Evolutionary conservation across 2,888 invertebrate species (phyloP), one percentile per base, ranked within the genome.

Genomic region (Tachystola acroxantha): DNA sequence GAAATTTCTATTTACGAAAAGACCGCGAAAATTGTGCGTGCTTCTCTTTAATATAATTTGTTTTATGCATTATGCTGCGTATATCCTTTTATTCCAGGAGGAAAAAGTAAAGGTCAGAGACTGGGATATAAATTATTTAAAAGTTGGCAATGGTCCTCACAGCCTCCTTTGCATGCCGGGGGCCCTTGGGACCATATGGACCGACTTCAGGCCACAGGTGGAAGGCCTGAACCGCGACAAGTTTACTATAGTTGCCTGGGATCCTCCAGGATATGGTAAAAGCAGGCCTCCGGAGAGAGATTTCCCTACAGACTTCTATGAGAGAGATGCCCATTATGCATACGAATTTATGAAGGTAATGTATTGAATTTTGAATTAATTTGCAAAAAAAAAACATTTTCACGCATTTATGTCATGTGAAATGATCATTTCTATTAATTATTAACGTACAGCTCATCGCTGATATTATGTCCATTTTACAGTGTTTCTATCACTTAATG

Each of bases 221-320:
- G 90, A 92, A 51, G 86, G 91, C 39, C 75, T 94, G 24, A 82
- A 92, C 60, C 75, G 69, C 43, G 73, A 88, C 2, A 89, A 90
- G 57, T 90, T 92, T 47, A 92, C 91, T 1, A 48, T 93, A 16
- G 70, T 93, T 7, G 93, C 90, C 0, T 94, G 93, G 93, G 96
- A 97, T 73, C 96, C 96, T 0, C 93, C 94, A 0, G 96, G 96
- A 0, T 96, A 95, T 79, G 96, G 96, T 1, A 90, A 91, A 42
- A 96, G 95, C 41, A 88, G 92, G 44, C 96, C 96, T 0, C 95
- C 95, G 0, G 80, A 90, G 16, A 88, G 93, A 45, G 80, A 89
- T n/a, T 96, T 94, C 63, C 78, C 89, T 0, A 55, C 82, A 0
- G 88, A 94, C 52, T 95, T 94, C 67, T 92, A 91, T 53, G 88